Conservation (phyloP, 2,888 invertebrate species). For the Epirrita christyi region DNA sequence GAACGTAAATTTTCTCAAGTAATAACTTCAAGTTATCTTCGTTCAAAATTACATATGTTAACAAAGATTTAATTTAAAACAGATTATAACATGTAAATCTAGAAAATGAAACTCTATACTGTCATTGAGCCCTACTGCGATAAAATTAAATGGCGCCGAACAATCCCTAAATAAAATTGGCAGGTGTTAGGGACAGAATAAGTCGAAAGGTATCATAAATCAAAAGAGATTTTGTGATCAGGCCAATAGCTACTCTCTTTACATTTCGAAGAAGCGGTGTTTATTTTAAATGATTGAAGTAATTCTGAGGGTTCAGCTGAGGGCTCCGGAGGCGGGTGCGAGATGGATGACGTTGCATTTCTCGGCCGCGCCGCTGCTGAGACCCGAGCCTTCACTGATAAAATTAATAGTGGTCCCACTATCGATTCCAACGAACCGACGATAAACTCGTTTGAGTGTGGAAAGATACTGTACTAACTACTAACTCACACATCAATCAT, state of each 20-base stretch:
- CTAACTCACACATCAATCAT: constrained; percentile 70
- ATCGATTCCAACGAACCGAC: constrained; percentile 62
- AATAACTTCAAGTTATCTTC: neutral
- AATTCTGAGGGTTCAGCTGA: constrained; percentile 62
- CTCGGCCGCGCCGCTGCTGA: constrained; percentile 53
- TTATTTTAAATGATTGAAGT: constrained; percentile 77
- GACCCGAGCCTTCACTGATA: constrained; percentile 60
- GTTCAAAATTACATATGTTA: too few species aligned
- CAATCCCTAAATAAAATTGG: constrained; percentile 46
- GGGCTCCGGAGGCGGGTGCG: constrained; percentile 57
- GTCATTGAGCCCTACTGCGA: constrained; percentile 7
- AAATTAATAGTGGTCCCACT: constrained; percentile 71
- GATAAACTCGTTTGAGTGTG: constrained; percentile 74
- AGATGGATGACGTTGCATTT: constrained; percentile 76
- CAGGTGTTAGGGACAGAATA: constrained; percentile 59
- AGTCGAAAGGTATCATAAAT: constrained; percentile 63
- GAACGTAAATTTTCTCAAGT: neutral
- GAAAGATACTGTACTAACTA: constrained; percentile 58
- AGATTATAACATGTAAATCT: too few species aligned
- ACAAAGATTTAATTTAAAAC: too few species aligned
- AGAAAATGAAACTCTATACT: too few species aligned
- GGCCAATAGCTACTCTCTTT: constrained; percentile 60
- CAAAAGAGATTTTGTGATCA: constrained; percentile 64
- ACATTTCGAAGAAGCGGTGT: constrained; percentile 68
- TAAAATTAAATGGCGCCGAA: constrained; percentile 28